Base-by-base conservation (phyloP, 2,797 vertebrate species). In the Sebastes reedi region DNA sequence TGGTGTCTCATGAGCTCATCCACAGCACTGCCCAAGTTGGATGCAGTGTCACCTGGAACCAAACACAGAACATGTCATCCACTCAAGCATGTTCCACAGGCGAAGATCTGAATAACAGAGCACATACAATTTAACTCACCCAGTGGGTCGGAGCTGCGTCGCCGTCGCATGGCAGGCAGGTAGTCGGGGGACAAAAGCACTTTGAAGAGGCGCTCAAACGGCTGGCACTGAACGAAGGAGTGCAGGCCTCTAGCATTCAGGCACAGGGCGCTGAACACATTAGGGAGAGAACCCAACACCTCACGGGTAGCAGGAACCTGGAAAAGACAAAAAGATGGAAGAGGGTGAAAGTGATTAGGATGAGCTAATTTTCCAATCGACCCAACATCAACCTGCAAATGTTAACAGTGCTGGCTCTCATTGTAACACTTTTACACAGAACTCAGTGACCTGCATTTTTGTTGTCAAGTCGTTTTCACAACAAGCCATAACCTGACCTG, bases 1-100 rank as follows among this genome's bases (percentile, higher is more conserved):
- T 99, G 98, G 91, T 99, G 98, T 61, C 98, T 97, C 98, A 99
- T 99, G 61, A 99, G 96, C 82, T 99, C 98, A 82, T 99, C 98
- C 54, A 99, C 98, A 74, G 98, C 98, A 88, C 98, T 99, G 83
- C 98, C 98, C 80, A 99, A 89, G 91, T 99, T 99, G 74, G 98
- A 99, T 42, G 98, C 98, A 27, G 98, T 99, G 94, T 99, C 98
- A 75, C 98, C 98, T 99, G 90, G 72, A 85, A 20, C n/a, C 64
- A 87, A 77, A 82, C 6, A 82, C 6, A 69, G 8, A 75, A 72
- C 14, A 20, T 46, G 54, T 82, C 20, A 84, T 22, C 16, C 6
- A 65, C 36, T 80, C 27, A 68, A 66, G 18, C 1, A 69, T 25
- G 1, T 59, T 80, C n/a, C 27, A 72, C 8, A 20, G 4, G 18